Base-by-base conservation (phyloP, 30 jellyfish, hydroid and myxozoan genomes). In the Pelagia noctiluca region DNA sequence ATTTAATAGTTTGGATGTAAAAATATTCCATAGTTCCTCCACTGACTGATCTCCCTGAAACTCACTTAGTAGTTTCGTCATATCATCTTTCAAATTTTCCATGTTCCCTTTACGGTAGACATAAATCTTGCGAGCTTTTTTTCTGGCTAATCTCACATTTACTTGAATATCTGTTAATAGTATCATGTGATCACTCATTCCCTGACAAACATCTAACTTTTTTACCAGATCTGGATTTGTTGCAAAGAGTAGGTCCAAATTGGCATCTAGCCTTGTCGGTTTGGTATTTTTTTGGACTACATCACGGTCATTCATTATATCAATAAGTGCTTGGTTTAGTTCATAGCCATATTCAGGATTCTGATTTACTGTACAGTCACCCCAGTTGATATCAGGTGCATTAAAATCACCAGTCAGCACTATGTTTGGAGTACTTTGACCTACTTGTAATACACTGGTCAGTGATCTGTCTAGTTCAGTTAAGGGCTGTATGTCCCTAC, bases 21-120 rank as follows among this genome's bases (percentile, higher is more conserved):
- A 74, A 3, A 74, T 0, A 29, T 46, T 69, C 82, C 65, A 69
- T 16, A 69, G 82, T 34, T 69, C 82, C 82, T 69, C 65, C 82
- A 74, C 72, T 48, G 75, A 46, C 63, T 74, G 29, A 74, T 74
- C 86, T 74, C 86, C 86, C 1, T 74, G 86, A 74, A 74, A 61
- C 75, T 74, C 86, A 74, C 50, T 74, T 74, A 38, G 75, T 53
- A 74, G 86, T 74, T 74, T 37, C 86, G 54, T 74, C 75, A 46
- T 74, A 31, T 53, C 86, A 74, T 74, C 86, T 57, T 74, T 74
- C 86, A 74, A 75, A 74, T 47, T 74, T 46, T 74, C 86, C 86
- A 74, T 74, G n/a, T 74, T 53, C 24, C 75, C 74, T 74, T 74
- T 52, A 52, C 68, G 68, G 68, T 67, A 67, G 57, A 67, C 16